These are phyloP conservation scores for Hyles lineata DNA, from an alignment of 2,888 invertebrate species.

Conservation along the genomic window DNA sequence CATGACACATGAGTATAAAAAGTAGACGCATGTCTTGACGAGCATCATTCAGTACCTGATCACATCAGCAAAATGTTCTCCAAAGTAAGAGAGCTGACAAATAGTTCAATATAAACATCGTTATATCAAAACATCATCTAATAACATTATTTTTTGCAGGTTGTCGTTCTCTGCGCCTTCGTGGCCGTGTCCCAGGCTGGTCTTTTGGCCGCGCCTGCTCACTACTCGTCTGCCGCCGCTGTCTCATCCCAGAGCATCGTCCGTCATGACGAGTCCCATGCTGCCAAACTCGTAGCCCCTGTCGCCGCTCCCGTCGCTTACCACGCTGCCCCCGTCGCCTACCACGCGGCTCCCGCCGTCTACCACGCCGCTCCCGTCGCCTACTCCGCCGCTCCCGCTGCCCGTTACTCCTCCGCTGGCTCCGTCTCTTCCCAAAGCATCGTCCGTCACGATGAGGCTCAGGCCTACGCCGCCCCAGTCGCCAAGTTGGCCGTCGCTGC, in stretches of 20 bases:
- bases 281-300: conserved; percentile 39
- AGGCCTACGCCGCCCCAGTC: conserved; percentile 41
- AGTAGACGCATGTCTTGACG: conserved; percentile 46
- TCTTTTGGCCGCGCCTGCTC: conserved; percentile 62
- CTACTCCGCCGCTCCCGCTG: conserved; percentile 73
- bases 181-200: conserved; percentile 67
- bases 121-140: neutral
- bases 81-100: conserved; percentile 55
- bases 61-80: conserved; percentile 58
- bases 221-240: conserved; percentile 64
- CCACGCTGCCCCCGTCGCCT: conserved; percentile 43
- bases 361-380: conserved; percentile 53
- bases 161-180: conserved; percentile 58
- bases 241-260: conserved; percentile 72
- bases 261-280: conserved; percentile 61
- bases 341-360: conserved; percentile 46
- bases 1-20: conserved; percentile 53
- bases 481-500: conserved; percentile 48
- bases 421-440: conserved; percentile 54
- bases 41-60: conserved; percentile 53
- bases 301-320: conserved; percentile 60
- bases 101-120: neutral
- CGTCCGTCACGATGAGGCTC: conserved; percentile 64
- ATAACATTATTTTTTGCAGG: conserved; percentile 40
- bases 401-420: conserved; percentile 41